These are phyloP conservation scores for Tetragonula clypearis DNA, from an alignment of 1,140 invertebrate species.

Conservation along the genomic window DNA sequence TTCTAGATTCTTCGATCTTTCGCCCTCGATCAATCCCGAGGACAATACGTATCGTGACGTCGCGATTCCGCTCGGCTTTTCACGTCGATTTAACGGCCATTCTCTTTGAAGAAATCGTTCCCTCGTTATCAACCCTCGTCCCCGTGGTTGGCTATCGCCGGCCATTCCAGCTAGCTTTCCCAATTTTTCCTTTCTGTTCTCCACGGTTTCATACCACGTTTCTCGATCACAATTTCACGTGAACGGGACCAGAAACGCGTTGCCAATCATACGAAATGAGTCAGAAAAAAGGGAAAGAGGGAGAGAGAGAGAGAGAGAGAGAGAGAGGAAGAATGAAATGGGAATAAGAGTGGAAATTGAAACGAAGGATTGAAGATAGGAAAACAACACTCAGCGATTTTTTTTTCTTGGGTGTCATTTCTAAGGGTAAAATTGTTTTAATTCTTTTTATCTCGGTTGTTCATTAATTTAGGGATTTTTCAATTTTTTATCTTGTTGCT, in stretches of 20 bases:
- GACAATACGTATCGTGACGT: conserved; percentile 2
- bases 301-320: no score
- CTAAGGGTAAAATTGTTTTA: no score
- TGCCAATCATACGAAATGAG: not conserved
- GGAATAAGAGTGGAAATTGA: not conserved
- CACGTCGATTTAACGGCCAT: conserved; percentile 10
- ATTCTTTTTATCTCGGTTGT: no score
- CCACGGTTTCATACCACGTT: not conserved
- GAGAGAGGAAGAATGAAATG: not conserved
- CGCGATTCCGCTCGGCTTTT: not conserved
- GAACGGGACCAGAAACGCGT: not conserved
- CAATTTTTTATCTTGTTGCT: no score
- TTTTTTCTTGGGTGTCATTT: no score
- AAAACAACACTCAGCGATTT: not conserved
- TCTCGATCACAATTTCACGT: not conserved
- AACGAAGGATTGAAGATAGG: not conserved
- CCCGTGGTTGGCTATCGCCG: not conserved
- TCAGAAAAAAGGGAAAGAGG: not conserved
- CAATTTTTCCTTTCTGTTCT: not conserved
- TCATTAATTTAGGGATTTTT: no score
- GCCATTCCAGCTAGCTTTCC: not conserved
- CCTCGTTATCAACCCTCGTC: conserved; percentile 5
- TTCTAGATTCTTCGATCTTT: not conserved
- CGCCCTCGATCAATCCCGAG: not conserved
- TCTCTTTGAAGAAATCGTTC: not conserved